phyloP scores from a whole-genome alignment of 2,888 invertebrate genomes.

The Athrips mouffetella region DNA sequence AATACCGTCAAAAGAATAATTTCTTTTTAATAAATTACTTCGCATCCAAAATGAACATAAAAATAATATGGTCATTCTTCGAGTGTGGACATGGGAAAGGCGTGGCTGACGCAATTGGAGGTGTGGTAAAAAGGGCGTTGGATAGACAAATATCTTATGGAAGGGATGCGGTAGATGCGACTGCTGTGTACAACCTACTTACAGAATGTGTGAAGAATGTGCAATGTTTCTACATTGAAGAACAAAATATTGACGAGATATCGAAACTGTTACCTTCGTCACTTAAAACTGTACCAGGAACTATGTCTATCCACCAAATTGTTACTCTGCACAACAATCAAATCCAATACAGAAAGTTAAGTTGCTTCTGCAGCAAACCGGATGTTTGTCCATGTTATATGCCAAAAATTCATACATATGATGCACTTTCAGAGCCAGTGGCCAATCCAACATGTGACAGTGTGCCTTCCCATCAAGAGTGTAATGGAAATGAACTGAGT shows the following conservation, averaged over 20 bases:
- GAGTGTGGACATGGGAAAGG: conserved; percentile 23
- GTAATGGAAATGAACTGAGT: too few species aligned
- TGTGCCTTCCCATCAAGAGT: too few species aligned
- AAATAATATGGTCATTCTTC: conserved; percentile 18
- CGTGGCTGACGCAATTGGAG: background rate
- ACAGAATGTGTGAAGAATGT: background rate
- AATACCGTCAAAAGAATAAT: conserved; percentile 32
- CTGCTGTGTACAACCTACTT: background rate
- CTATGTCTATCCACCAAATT: background rate
- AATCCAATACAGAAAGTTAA: background rate
- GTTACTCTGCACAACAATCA: background rate
- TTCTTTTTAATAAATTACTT: conserved; percentile 33
- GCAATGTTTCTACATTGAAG: background rate
- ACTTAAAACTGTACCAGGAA: background rate
- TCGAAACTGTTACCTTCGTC: background rate
- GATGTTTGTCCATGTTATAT: background rate
- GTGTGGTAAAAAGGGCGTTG: background rate
- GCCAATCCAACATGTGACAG: too few species aligned
- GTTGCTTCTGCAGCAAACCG: background rate
- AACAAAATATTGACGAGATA: background rate
- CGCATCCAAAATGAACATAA: conserved; percentile 22
- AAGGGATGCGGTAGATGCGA: background rate
- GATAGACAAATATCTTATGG: background rate
- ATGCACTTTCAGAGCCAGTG: background rate
- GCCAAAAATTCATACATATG: background rate